Base-by-base conservation (phyloP, 1,140 invertebrate genomes). In the Chelonus insularis region DNA sequence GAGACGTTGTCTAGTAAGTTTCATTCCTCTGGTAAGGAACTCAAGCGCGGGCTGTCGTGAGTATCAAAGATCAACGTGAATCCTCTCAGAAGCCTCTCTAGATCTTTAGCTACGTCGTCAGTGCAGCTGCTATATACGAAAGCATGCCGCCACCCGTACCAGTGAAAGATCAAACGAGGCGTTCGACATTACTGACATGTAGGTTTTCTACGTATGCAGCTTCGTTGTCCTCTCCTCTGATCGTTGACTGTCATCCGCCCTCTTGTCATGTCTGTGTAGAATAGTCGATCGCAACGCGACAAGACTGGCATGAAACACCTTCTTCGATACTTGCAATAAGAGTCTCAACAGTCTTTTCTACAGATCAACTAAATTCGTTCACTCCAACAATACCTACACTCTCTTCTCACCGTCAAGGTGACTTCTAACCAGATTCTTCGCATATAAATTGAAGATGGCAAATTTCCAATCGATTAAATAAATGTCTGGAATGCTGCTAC, bases 311-410 rank as follows among this genome's bases (percentile, higher is more conserved):
- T 57, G 32, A 25, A 45, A 50, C 20, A 50, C 9, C 23, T 41
- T 47, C 16, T n/a, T 16, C 25, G 18, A 45, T 45, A 9, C 41
- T 45, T 8, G 7, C 41, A 18, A 8, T 21, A 14, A 57, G 55
- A 57, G 45, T 45, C 47, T 18, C n/a, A 32, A 54, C 32, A 57
- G 55, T 45, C n/a, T 43, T 36, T 57, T 41, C 55, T 29, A 57
- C 32, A 57, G 23, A 29, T 11, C 12, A 18, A 57, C 55, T 45
- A 57, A 57, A 57, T 57, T 57, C 55, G 41, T 57, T 45, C 37
- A 18, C n/a, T 18, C 55, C 21, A 23, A 57, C 3, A 52, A 45
- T 14, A 57, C 39, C 11, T 5, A 23, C 20, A 32, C 11, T 45
- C 55, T 45, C 39, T 36, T 23, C 16, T 4, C 14, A 25, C 52